These are phyloP conservation scores for Pharmacophagus antenor DNA, from an alignment of 2,888 invertebrate species.

Conservation along the genomic window DNA sequence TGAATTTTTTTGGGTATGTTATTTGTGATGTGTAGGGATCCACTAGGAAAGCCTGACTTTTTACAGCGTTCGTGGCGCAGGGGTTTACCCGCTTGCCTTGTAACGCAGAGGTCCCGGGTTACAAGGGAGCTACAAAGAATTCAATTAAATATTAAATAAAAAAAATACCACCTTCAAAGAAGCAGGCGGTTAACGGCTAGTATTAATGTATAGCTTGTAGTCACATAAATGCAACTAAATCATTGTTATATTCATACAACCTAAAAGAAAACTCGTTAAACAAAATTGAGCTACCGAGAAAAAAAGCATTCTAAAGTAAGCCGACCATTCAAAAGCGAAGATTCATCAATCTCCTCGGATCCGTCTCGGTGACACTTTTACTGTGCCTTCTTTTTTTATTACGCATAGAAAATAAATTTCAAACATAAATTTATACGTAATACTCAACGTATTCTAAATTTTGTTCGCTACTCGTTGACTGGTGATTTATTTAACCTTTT, in stretches of 20 bases:
- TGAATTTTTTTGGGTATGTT: no score
- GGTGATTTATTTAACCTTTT: background rate
- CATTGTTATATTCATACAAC: slow-evolving; percentile 12
- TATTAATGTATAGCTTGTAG: no score
- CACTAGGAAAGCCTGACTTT: no score
- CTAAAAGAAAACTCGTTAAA: slow-evolving; percentile 16
- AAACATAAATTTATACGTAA: background rate
- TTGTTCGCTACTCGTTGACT: background rate
- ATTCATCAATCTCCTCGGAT: slow-evolving; percentile 25
- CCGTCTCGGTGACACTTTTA: slow-evolving; percentile 13
- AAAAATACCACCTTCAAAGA: no score
- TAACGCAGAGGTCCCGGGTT: no score
- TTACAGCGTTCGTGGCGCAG: no score
- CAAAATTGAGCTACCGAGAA: slow-evolving; percentile 18
- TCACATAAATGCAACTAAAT: background rate
- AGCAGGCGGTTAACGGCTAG: no score
- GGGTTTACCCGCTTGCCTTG: no score
- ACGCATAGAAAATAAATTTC: background rate
- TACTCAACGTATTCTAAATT: no score
- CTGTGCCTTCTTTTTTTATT: slow-evolving; percentile 1
- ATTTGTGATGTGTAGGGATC: no score
- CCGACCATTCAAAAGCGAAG: slow-evolving; percentile 21
- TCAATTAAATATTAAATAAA: no score
- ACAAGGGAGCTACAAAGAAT: no score
- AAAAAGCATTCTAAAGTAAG: slow-evolving; percentile 21